Evolutionary conservation across 2,888 invertebrate genomes (phyloP), one percentile per base, ranked within the genome.

Genomic region (Thereva unica): DNA sequence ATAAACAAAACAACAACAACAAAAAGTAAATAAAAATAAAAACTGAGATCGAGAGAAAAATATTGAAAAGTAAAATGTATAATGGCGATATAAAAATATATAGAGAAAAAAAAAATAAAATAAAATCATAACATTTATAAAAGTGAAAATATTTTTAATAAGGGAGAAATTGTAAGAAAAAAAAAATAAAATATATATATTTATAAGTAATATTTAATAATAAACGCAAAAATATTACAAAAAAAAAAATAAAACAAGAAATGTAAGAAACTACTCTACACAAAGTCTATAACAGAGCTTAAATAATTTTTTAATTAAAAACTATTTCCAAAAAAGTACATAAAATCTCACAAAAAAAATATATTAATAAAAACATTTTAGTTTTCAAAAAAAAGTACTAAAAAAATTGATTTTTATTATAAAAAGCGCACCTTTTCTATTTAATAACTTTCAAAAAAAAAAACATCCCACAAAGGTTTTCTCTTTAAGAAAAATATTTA

Each of bases 251-350:
- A 50, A 34, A 45, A 47, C n/a, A 45, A 47, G 57, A 12, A 59
- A 59, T 10, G 37, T 47, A 38, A 59, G 8, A 59, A 47, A 59
- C 37, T 41, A 55, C 8, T 59, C 45, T 59, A 59, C 38, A 47
- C 47, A 59, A 59, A 59, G 37, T 59, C 47, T 47, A 47, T 59
- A 47, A 59, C 57, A 47, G 57, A 59, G 57, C 57, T 59, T 59
- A 59, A 59, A 59, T 37, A 34, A 44, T 56, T 56, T 56, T 55
- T 41, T 35, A 56, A 56, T 56, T 37, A 59, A 56, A 45, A 47
- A 38, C 45, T 10, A 38, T 47, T 45, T 59, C 47, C 47, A 47
- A 59, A 59, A 59, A 47, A 47, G 57, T 47, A 59, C 57, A 59
- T 23, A 37, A 34, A 47, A 35, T 47, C 57, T 47, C 57, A 59